phyloP scores from a whole-genome alignment of 2,888 invertebrate genomes.

The Monochamus alternatus region DNA sequence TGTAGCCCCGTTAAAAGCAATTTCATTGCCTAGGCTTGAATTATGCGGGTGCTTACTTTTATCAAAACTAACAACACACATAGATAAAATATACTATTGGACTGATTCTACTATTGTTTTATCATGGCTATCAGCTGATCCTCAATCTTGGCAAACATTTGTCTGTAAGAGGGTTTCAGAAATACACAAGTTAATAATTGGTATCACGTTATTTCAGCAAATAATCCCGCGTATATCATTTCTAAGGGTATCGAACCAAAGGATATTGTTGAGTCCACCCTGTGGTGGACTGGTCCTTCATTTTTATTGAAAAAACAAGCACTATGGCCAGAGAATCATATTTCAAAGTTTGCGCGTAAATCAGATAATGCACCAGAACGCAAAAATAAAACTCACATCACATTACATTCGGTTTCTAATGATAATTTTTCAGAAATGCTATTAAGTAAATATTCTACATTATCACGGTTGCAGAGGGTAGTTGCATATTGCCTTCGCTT shows the following conservation, averaged over 20 bases:
- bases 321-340: constrained; percentile 1
- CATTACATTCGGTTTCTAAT: no score
- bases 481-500: no score
- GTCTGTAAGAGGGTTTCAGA: constrained; percentile 7
- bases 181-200: constrained; percentile 17
- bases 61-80: no score
- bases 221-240: constrained; percentile 26
- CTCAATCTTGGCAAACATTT: not conserved
- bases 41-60: no score
- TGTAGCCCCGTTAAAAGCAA: no score
- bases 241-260: constrained; percentile 1
- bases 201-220: not conserved
- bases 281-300: constrained; percentile 14
- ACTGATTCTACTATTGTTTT: no score
- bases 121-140: constrained; percentile 11
- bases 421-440: no score
- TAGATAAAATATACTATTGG: no score
- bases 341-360: constrained; percentile 8
- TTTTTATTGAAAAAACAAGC: constrained; percentile 15
- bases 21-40: no score
- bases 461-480: no score
- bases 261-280: not conserved
- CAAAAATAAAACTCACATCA: no score
- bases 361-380: constrained; percentile 2
- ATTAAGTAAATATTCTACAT: no score